Conservation (phyloP, 1,140 invertebrate genomes). For the Caenorhabditis latens region DNA sequence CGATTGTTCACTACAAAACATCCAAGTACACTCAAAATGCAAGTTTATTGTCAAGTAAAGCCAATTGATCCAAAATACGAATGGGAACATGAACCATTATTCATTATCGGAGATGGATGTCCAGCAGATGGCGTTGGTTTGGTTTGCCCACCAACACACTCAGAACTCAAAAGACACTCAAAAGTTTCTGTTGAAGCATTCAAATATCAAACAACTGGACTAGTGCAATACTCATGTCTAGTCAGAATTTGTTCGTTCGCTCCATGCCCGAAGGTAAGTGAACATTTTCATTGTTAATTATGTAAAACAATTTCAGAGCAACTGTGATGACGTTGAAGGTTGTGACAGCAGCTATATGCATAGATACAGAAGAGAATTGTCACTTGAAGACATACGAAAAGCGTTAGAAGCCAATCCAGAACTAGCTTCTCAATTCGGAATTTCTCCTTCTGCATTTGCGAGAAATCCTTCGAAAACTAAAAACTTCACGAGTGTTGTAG, state of each 20-base stretch:
- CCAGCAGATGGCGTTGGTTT: constrained; percentile 76
- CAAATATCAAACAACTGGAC: constrained; percentile 77
- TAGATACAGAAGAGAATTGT: constrained; percentile 70
- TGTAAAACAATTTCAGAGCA: constrained; percentile 16
- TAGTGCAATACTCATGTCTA: constrained; percentile 77
- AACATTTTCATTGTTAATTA: neutral
- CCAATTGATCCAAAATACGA: constrained; percentile 75
- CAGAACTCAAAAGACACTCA: constrained; percentile 75
- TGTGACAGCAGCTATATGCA: constrained; percentile 58
- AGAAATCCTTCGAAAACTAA: constrained; percentile 57
- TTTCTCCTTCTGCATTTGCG: constrained; percentile 59
- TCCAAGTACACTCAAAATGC: constrained; percentile 46
- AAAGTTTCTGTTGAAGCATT: constrained; percentile 75
- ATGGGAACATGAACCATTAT: constrained; percentile 77
- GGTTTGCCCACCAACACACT: constrained; percentile 75
- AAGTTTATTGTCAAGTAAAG: constrained; percentile 74
- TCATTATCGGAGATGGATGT: constrained; percentile 75
- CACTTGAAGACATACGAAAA: constrained; percentile 73
- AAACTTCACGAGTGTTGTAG: constrained; percentile 43
- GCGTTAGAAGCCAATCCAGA: constrained; percentile 74
- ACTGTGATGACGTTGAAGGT: constrained; percentile 63
- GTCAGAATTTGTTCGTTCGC: constrained; percentile 76
- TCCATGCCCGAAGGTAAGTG: constrained; percentile 68
- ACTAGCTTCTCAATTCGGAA: constrained; percentile 71
- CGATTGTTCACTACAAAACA: constrained; percentile 41